Base-by-base conservation (phyloP, 2,113 vertebrate genomes). In the Pomatorhinus ruficollis region DNA sequence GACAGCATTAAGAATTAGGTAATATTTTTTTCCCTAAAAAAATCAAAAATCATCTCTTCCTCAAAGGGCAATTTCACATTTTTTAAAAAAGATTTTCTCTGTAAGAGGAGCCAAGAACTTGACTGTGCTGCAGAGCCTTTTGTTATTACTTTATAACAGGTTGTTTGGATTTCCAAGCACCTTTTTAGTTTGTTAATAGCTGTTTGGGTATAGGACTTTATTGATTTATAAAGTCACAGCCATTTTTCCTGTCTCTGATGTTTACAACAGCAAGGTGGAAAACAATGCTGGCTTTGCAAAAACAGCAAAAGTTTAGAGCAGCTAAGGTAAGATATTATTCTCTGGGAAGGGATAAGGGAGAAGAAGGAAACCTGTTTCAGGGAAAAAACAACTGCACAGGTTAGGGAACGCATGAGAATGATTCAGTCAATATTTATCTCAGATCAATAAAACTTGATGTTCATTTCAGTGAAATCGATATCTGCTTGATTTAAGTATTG, bases 151-250 rank as follows among this genome's bases (percentile, higher is more conserved):
- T 91, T 82, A 3, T 66, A 79, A 83, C 61, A 83, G 23, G 33
- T 31, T 85, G 78, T 90, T 95, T 89, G 35, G 54, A 77, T 95
- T 95, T 70, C 50, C 39, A 80, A 86, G 76, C 63, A 80, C 16
- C 60, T 87, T 83, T 77, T 88, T 72, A 74, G 70, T 72, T 83
- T 63, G 70, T 80, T 91, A 95, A 96, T 90, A 88, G 79, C 78
- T 92, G 50, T 74, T 61, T 74, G 14, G 66, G 45, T 33, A 85
- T 18, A 42, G 53, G 37, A 18, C 17, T 92, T 94, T 90, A 94
- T 96, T 75, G 87, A 95, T 96, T 91, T 94, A 80, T 54, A 54
- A 86, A 83, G 59, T 63, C 82, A 90, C 33, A 83, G 44, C 45
- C 50, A 88, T 95, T 96, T 80, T 87, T 95, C 60, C 89, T 56